Evolutionary conservation across 2,888 invertebrate genomes (phyloP).

Genomic region (Drosophila barbarae): DNA sequence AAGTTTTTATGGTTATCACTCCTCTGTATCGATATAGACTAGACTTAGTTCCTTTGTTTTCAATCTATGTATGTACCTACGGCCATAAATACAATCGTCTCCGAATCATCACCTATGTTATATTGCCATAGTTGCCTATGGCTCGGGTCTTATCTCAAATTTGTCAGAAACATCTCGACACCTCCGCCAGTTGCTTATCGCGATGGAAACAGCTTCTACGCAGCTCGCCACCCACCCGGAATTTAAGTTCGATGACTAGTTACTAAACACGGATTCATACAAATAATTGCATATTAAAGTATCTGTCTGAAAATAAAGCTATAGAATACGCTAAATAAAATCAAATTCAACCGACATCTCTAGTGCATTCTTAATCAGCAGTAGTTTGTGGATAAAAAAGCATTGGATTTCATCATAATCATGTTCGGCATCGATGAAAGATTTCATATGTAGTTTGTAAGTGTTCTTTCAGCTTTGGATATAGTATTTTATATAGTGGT

Average conservation of each 20-base stretch:
- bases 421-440: not conserved
- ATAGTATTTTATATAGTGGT: not conserved
- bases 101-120: conserved; percentile 34
- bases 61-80: conserved; percentile 38
- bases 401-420: not conserved
- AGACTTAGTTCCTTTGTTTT: conserved; percentile 42
- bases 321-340: conserved; percentile 60
- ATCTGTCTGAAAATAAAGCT: conserved; percentile 28
- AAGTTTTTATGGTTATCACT: conserved; percentile 36
- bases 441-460: not conserved
- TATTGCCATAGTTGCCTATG: conserved; percentile 36
- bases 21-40: conserved; percentile 31
- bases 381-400: not conserved
- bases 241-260: conserved; percentile 43
- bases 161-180: conserved; percentile 17
- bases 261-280: conserved; percentile 27
- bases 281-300: conserved; percentile 32
- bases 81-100: conserved; percentile 37
- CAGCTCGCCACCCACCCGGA: conserved; percentile 38
- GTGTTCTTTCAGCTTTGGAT: not conserved
- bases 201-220: conserved; percentile 39
- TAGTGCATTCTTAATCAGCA: not conserved
- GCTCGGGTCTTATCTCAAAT: conserved; percentile 22
- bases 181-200: conserved; percentile 34
- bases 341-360: conserved; percentile 42